A percentile compares a stretch with the other conserved stretches of the same genome.
phyloP scores from a whole-genome alignment of 2,888 invertebrate genomes.

The Mechanitis messenoides region DNA sequence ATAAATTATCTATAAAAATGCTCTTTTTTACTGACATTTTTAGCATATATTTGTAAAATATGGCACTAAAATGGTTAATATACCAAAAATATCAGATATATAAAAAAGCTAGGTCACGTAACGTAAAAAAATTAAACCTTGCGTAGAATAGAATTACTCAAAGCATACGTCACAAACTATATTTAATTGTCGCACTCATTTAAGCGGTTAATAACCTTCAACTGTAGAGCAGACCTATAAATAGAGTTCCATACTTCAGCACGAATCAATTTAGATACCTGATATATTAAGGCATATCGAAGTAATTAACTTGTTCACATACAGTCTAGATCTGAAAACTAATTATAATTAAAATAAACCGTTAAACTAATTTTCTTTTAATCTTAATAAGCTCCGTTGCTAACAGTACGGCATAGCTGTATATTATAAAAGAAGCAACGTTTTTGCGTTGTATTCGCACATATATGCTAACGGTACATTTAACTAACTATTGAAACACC shows the following conservation, averaged over 20 bases:
- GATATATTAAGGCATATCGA: background rate
- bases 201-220: conserved; percentile 48
- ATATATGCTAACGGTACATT: conserved; percentile 48
- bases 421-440: conserved; percentile 47
- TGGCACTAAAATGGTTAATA: too few relatives aligned
- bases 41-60: too few relatives aligned
- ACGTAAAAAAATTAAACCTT: conserved; percentile 20
- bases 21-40: too few relatives aligned
- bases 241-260: background rate
- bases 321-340: conserved; percentile 1
- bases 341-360: conserved; percentile 8
- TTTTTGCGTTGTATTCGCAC: conserved; percentile 47
- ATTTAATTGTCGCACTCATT: conserved; percentile 32
- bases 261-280: background rate
- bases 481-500: conserved; percentile 31
- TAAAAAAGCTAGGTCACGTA: conserved; percentile 47
- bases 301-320: background rate
- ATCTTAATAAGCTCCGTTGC: conserved; percentile 20
- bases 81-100: conserved; percentile 2
- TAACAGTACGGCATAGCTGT: conserved; percentile 42
- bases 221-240: conserved; percentile 7
- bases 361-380: conserved; percentile 19
- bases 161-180: conserved; percentile 19
- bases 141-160: conserved; percentile 30
- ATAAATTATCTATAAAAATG: too few relatives aligned